These are phyloP conservation scores for Eupithecia subfuscata DNA, from an alignment of 2,888 invertebrate species.

Conservation along the genomic window DNA sequence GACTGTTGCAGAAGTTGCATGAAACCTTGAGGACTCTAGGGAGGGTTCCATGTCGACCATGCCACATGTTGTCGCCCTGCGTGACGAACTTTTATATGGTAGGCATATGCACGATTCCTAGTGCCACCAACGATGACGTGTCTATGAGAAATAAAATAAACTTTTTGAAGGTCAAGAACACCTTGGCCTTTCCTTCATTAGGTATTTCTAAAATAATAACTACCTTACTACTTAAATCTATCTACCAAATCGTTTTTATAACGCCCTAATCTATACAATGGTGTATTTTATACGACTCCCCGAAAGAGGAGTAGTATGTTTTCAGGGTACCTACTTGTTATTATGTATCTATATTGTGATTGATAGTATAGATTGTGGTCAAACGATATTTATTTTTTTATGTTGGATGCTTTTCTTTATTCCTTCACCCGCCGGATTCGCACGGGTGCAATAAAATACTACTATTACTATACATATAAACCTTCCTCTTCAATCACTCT, in stretches of 20 bases:
- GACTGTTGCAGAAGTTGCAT: background rate
- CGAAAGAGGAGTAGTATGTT: background rate
- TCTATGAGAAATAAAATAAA: slow-evolving; percentile 34
- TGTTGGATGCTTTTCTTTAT: background rate
- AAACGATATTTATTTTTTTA: too few relatives aligned
- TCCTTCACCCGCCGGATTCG: too few relatives aligned
- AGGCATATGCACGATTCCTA: slow-evolving; percentile 23
- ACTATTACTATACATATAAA: too few relatives aligned
- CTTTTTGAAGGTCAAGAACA: slow-evolving; percentile 34
- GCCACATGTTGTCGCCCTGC: slow-evolving; percentile 11
- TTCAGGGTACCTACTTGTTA: background rate
- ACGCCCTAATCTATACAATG: background rate
- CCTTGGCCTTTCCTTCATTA: slow-evolving; percentile 36
- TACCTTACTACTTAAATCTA: background rate
- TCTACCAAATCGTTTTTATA: background rate
- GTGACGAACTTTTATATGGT: slow-evolving; percentile 17
- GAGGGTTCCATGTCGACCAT: background rate
- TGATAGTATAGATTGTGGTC: too few relatives aligned
- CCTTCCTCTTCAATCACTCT: too few relatives aligned
- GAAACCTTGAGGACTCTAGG: background rate
- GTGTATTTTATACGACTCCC: background rate
- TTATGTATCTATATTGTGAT: too few relatives aligned
- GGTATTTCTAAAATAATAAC: background rate
- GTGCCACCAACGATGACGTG: slow-evolving; percentile 36
- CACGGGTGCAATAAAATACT: too few relatives aligned